Percentiles rank a stretch among this genome's conserved stretches.
phyloP scores from a whole-genome alignment of 1,140 invertebrate species.

The honey bee (Apis mellifera) region DNA sequence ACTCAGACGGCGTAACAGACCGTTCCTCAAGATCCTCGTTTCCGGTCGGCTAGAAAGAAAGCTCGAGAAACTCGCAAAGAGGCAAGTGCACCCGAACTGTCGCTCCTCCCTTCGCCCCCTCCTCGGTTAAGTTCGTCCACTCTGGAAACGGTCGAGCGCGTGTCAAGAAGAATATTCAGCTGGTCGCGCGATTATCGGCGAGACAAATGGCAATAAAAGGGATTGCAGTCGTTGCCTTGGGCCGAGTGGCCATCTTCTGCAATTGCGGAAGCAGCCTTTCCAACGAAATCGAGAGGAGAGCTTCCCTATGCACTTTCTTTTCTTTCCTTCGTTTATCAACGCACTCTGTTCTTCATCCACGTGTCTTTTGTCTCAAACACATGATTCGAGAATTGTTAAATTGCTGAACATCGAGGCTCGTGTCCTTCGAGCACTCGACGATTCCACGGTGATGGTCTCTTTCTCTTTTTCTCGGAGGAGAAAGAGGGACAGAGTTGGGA shows the following conservation, averaged over 20 bases:
- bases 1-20: conserved; percentile 4
- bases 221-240: conserved; percentile 36
- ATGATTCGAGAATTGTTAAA: conserved; percentile 37
- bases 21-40: conserved; percentile 5
- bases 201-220: conserved; percentile 51
- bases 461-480: conserved; percentile 18
- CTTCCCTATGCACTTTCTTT: conserved; percentile 1
- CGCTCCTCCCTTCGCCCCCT: background rate
- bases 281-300: conserved; percentile 55
- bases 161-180: conserved; percentile 32
- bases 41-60: conserved; percentile 9
- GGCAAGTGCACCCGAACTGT: background rate
- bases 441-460: conserved; percentile 24
- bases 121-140: background rate
- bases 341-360: background rate
- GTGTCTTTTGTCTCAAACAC: background rate
- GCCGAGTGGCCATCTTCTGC: conserved; percentile 55
- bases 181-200: conserved; percentile 23
- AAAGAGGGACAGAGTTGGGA: conserved; percentile 15
- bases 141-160: background rate
- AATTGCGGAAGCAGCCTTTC: conserved; percentile 64
- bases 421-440: conserved; percentile 14
- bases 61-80: background rate
- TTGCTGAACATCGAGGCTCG: conserved; percentile 44
- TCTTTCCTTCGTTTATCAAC: background rate